Conservation (phyloP, 2,888 invertebrate species). For the Ditylenchus weischeri region DNA sequence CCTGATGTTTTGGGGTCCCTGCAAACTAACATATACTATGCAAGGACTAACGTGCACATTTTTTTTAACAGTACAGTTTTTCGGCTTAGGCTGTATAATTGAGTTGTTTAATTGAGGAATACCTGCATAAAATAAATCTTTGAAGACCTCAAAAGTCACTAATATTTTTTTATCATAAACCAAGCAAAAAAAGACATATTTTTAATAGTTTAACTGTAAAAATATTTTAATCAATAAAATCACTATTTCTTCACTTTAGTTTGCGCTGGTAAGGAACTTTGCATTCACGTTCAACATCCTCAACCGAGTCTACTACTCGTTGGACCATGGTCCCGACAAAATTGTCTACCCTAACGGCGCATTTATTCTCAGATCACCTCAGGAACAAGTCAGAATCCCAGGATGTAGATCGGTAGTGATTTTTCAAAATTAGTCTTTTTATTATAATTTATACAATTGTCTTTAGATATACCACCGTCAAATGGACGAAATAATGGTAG, state of each 20-base stretch:
- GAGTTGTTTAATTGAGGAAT: no score
- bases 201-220: no score
- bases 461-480: constrained; percentile 52
- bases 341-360: constrained; percentile 57
- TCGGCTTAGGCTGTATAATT: no score
- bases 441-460: constrained; percentile 28
- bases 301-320: constrained; percentile 55
- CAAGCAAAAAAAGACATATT: no score
- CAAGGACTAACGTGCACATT: no score
- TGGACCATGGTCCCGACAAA: constrained; percentile 57
- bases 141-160: no score
- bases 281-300: constrained; percentile 58
- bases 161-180: no score
- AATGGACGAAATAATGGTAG: constrained; percentile 58
- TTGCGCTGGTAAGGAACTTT: constrained; percentile 53
- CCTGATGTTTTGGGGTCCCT: no score
- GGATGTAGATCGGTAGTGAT: constrained; percentile 38
- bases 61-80: no score
- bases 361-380: constrained; percentile 55
- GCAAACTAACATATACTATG: no score
- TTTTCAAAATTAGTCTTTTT: background rate
- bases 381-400: constrained; percentile 54
- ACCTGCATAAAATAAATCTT: no score
- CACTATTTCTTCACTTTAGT: constrained; percentile 37
- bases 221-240: no score